phyloP scores from a whole-genome alignment of 2,888 invertebrate species.

The Pandemis heparana region DNA sequence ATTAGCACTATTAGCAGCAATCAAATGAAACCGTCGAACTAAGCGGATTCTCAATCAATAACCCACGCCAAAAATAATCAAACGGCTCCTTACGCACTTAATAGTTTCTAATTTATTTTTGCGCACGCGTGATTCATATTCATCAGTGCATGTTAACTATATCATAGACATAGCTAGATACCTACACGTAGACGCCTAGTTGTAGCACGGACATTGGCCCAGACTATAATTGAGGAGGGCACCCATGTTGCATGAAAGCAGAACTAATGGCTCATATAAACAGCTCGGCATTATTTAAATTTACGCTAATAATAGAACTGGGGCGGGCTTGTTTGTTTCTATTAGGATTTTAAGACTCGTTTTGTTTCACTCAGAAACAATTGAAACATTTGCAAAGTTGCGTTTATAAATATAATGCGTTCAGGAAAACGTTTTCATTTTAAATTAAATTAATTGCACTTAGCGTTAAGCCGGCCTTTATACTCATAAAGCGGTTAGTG shows the following conservation, averaged over 20 bases:
- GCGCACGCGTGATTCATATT: constrained; percentile 54
- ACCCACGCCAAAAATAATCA: constrained; percentile 11
- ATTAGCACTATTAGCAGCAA: background rate
- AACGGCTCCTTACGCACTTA: constrained; percentile 21
- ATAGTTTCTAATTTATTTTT: constrained; percentile 23
- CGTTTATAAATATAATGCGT: background rate
- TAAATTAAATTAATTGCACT: background rate
- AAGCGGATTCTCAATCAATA: constrained; percentile 16
- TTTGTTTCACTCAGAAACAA: constrained; percentile 12
- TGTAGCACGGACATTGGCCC: constrained; percentile 38
- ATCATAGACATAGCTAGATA: constrained; percentile 47
- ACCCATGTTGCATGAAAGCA: constrained; percentile 36
- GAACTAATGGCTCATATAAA: constrained; percentile 41
- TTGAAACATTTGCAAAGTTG: background rate
- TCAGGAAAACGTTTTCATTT: constrained; percentile 7
- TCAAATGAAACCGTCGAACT: background rate
- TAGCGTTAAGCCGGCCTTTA: background rate
- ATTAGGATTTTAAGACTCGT: constrained; percentile 31
- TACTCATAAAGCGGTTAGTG: background rate
- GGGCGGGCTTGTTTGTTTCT: constrained; percentile 42
- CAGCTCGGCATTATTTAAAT: constrained; percentile 38
- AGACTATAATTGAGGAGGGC: constrained; percentile 37
- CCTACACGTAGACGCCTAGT: constrained; percentile 36
- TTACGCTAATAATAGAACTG: constrained; percentile 40
- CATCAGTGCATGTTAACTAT: constrained; percentile 48